Evolutionary conservation across 2,888 invertebrate genomes (phyloP).

Genomic region (Trissolcus japonicus): DNA sequence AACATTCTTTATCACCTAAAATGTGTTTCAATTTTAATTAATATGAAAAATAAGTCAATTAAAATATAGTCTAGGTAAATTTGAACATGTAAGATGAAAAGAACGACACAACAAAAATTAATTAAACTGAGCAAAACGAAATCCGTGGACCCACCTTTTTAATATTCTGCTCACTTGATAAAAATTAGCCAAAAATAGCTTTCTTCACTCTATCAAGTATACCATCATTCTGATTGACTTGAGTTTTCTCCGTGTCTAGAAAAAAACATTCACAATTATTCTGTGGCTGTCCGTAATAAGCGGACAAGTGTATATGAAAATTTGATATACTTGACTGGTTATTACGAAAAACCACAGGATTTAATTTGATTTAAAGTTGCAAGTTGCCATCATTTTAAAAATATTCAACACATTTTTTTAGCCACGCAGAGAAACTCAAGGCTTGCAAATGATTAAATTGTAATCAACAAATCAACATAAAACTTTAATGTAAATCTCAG

Average conservation of each 20-base stretch:
- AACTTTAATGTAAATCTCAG: background rate
- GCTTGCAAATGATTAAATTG: conserved; percentile 1
- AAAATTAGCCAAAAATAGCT: conserved; percentile 79
- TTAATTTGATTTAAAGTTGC: background rate
- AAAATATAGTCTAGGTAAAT: background rate
- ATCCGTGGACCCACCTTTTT: conserved; percentile 27
- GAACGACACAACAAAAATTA: background rate
- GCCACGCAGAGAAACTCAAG: conserved; percentile 52
- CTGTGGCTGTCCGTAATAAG: no score
- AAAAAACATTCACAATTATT: conserved; percentile 59
- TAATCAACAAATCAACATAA: background rate
- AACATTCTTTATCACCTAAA: conserved; percentile 81
- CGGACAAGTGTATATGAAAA: no score
- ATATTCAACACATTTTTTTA: background rate
- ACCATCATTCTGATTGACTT: conserved; percentile 75
- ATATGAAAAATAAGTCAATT: background rate
- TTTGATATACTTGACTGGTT: no score
- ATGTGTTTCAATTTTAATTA: conserved; percentile 6
- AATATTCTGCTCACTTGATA: conserved; percentile 66
- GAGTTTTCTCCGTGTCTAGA: conserved; percentile 78
- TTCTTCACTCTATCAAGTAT: conserved; percentile 80
- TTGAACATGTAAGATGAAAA: background rate
- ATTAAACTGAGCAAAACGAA: background rate
- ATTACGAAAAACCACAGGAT: background rate
- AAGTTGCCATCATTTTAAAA: background rate